phyloP scores from a whole-genome alignment of 2,888 invertebrate species.

The Panorpa germanica region DNA sequence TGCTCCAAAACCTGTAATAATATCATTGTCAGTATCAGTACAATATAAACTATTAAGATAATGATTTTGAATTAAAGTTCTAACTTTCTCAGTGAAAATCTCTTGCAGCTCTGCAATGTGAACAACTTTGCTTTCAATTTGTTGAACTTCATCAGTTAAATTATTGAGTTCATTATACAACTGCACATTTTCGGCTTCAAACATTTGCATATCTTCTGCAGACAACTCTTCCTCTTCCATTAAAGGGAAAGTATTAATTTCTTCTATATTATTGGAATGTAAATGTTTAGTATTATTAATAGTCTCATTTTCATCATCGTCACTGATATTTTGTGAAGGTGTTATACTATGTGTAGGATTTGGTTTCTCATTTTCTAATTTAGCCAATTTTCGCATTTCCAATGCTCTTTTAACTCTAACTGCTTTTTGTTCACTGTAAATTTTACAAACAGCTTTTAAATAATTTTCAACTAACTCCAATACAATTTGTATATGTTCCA shows the following conservation, averaged over 20 bases:
- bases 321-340: slow-evolving; percentile 18
- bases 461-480: slow-evolving; percentile 59
- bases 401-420: slow-evolving; percentile 69
- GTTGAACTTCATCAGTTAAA: slow-evolving; percentile 76
- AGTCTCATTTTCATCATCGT: slow-evolving; percentile 9
- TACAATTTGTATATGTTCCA: slow-evolving; percentile 61
- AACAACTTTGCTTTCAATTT: slow-evolving; percentile 80
- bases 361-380: slow-evolving; percentile 32
- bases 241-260: slow-evolving; percentile 23
- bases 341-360: slow-evolving; percentile 15
- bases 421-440: slow-evolving; percentile 77
- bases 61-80: not conserved
- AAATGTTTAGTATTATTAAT: slow-evolving; percentile 9
- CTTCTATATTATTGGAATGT: slow-evolving; percentile 11
- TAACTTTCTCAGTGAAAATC: slow-evolving; percentile 82
- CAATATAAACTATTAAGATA: not conserved
- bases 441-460: slow-evolving; percentile 67
- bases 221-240: slow-evolving; percentile 48
- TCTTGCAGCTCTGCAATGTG: slow-evolving; percentile 92
- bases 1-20: slow-evolving; percentile 58
- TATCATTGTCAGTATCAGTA: not conserved
- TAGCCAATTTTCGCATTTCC: slow-evolving; percentile 64
- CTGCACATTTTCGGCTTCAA: slow-evolving; percentile 79
- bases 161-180: slow-evolving; percentile 75
- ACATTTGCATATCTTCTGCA: slow-evolving; percentile 80